Evolutionary conservation across 2,888 invertebrate genomes (phyloP).

Genomic region (Sarcophaga rosellei): DNA sequence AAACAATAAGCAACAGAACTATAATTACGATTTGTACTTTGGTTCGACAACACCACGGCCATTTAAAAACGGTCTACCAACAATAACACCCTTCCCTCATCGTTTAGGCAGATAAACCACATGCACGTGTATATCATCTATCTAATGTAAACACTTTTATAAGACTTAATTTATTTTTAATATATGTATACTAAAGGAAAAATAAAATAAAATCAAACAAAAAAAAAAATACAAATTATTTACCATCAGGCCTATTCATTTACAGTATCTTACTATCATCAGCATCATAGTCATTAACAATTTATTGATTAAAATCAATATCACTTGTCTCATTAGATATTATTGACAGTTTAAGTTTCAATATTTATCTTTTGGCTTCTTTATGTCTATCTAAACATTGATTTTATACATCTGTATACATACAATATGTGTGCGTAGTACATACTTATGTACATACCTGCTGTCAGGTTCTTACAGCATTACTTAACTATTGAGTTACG

Average conservation of each 20-base stretch:
- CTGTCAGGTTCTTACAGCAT: too few species aligned
- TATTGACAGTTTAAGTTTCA: constrained; percentile 14
- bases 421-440: background rate
- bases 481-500: constrained; percentile 3
- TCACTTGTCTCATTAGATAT: background rate
- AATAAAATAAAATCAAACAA: constrained; percentile 15
- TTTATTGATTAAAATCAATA: background rate
- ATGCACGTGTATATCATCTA: background rate
- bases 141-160: background rate
- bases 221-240: background rate
- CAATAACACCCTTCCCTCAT: constrained; percentile 64
- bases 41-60: constrained; percentile 56
- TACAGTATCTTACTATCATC: background rate
- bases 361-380: background rate
- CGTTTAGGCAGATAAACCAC: constrained; percentile 43
- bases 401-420: background rate
- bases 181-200: background rate
- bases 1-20: constrained; percentile 8
- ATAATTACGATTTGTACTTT: constrained; percentile 49
- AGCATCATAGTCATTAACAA: background rate
- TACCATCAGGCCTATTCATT: background rate
- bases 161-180: constrained; percentile 64
- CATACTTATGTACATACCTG: background rate
- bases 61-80: constrained; percentile 56
- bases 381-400: background rate